A percentile compares a stretch with the other conserved stretches of the same genome.
phyloP scores from a whole-genome alignment of 2,113 vertebrate genomes.

The Progne subis region DNA sequence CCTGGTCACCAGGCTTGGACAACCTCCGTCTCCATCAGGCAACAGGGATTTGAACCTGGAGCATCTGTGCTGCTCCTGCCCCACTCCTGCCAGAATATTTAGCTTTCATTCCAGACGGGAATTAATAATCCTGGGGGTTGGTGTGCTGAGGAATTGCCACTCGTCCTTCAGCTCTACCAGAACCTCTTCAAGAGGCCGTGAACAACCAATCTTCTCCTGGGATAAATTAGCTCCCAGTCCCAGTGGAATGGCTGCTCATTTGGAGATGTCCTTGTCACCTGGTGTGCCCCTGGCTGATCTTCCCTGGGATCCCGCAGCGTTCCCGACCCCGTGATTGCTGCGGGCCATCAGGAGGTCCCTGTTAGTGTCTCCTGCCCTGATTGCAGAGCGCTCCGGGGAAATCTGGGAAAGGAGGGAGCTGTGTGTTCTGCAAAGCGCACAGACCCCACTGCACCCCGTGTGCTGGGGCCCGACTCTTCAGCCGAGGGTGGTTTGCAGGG shows the following conservation, averaged over 20 bases:
- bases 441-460: neutral
- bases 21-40: neutral
- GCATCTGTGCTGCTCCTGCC: neutral
- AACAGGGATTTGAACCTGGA: neutral
- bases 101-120: neutral
- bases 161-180: neutral
- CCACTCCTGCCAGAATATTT: neutral
- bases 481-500: neutral
- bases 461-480: neutral
- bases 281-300: neutral
- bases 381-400: neutral
- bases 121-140: neutral
- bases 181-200: neutral
- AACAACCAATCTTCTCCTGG: neutral
- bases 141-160: neutral
- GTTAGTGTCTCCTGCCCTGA: neutral
- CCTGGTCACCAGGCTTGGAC: neutral
- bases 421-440: fast-evolving
- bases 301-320: neutral
- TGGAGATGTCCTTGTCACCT: neutral
- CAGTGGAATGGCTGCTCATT: neutral
- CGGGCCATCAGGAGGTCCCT: neutral
- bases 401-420: neutral
- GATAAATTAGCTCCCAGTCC: slow-evolving; percentile 12
- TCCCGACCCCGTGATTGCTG: neutral